phyloP scores from a whole-genome alignment of 2,113 vertebrate genomes.

The Leptodactylus fuscus region DNA sequence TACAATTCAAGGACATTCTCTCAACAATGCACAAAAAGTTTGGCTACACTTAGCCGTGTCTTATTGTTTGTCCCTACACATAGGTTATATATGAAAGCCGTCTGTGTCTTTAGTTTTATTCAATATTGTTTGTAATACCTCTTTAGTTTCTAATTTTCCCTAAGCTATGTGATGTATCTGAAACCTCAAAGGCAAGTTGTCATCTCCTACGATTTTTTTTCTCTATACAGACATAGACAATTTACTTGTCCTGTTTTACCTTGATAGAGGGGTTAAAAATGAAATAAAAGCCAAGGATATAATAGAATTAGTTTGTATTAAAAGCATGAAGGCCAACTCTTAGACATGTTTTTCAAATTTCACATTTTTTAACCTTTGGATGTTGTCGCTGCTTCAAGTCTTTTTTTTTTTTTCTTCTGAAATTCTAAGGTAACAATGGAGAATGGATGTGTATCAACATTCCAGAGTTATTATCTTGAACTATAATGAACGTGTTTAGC shows the following conservation, averaged over 20 bases:
- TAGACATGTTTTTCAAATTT: constrained; percentile 18
- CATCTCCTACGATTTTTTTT: background rate
- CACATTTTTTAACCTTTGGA: constrained; percentile 19
- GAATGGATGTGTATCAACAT: background rate
- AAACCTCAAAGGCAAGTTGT: background rate
- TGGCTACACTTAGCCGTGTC: background rate
- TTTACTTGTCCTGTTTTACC: background rate
- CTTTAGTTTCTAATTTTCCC: background rate
- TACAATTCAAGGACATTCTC: background rate
- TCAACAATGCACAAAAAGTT: background rate
- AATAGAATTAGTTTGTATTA: background rate
- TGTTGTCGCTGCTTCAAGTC: background rate
- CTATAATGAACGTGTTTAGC: background rate
- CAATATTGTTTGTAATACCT: background rate
- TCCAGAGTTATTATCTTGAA: background rate
- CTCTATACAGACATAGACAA: background rate
- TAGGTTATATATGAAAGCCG: background rate
- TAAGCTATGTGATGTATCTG: background rate
- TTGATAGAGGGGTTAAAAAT: background rate
- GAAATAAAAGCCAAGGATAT: background rate
- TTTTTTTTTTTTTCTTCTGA: background rate
- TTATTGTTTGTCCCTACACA: background rate
- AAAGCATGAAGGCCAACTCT: constrained; percentile 31
- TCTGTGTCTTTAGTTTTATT: background rate
- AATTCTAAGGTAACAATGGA: background rate